Percentiles rank a stretch among this genome's conserved stretches.
phyloP scores from a whole-genome alignment of 2,888 invertebrate genomes.

The Lumbricus terrestris region DNA sequence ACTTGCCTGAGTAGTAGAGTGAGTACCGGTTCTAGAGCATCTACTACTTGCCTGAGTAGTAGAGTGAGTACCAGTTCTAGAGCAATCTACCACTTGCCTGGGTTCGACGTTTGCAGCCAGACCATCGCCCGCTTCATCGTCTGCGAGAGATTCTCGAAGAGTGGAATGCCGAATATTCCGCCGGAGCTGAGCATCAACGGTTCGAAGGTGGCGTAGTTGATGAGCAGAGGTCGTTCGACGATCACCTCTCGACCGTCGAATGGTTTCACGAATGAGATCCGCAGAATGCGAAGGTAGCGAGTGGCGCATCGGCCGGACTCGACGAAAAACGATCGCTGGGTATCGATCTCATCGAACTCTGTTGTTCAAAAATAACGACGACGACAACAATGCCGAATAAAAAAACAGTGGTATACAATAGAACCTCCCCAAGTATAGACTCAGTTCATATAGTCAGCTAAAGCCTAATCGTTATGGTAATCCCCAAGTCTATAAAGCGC shows the following conservation, averaged over 20 bases:
- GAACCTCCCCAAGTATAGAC: no score
- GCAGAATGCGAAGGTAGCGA: constrained; percentile 40
- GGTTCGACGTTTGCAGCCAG: constrained; percentile 38
- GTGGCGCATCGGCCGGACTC: constrained; percentile 42
- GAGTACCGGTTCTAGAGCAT: no score
- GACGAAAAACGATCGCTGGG: constrained; percentile 42
- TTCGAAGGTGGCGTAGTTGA: constrained; percentile 40
- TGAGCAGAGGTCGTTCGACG: constrained; percentile 22
- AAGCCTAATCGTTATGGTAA: no score
- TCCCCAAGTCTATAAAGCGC: no score
- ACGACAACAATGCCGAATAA: no score
- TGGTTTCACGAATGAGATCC: constrained; percentile 41
- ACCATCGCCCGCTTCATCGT: constrained; percentile 41
- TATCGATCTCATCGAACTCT: constrained; percentile 38
- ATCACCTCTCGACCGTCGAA: constrained; percentile 31
- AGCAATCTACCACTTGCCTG: constrained; percentile 28
- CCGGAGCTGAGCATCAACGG: constrained; percentile 41
- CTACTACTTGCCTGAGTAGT: constrained; percentile 29
- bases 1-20: no score
- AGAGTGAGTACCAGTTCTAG: no score
- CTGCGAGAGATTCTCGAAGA: constrained; percentile 40
- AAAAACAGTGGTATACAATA: no score
- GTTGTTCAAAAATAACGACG: background rate
- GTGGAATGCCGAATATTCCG: constrained; percentile 42
- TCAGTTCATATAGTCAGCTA: no score